phyloP scores from a whole-genome alignment of 2,113 vertebrate species.

The Sterna hirundo region DNA sequence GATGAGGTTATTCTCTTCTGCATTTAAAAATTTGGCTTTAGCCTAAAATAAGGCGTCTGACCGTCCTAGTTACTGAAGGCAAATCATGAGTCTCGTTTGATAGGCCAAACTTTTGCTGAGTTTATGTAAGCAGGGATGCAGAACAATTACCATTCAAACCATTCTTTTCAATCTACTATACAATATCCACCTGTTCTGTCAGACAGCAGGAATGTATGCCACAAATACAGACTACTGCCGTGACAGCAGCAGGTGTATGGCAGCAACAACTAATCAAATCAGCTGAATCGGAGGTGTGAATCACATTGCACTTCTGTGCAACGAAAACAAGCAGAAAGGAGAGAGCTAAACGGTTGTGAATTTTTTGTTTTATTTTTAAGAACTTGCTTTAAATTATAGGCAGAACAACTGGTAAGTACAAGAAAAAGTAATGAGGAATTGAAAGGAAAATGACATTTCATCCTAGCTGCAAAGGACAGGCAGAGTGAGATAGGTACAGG shows the following conservation, averaged over 20 bases:
- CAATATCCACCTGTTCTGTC: constrained; percentile 54
- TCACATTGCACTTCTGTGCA: not conserved
- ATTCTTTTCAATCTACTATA: constrained; percentile 59
- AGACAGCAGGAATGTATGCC: constrained; percentile 48
- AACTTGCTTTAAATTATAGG: not conserved
- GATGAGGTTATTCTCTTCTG: not conserved
- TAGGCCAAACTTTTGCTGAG: not conserved
- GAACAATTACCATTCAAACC: constrained; percentile 60
- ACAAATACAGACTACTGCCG: constrained; percentile 49
- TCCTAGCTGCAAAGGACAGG: not conserved
- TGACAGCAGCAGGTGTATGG: constrained; percentile 55
- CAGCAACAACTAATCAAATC: constrained; percentile 61
- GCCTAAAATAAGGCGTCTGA: not conserved
- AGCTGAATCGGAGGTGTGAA: constrained; percentile 16
- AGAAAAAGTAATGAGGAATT: not conserved
- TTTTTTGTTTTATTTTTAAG: constrained; percentile 41
- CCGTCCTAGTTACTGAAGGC: not conserved
- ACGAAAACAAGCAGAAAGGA: not conserved
- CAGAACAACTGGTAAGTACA: not conserved
- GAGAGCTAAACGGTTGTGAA: not conserved
- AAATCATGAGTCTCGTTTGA: constrained; percentile 10
- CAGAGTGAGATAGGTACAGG: not conserved
- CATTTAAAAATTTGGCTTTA: not conserved
- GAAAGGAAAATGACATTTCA: not conserved
- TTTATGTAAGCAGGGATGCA: constrained; percentile 24